Evolutionary conservation across 2,797 vertebrate genomes (phyloP).

Genomic region (Kryptolebias ocellatus): DNA sequence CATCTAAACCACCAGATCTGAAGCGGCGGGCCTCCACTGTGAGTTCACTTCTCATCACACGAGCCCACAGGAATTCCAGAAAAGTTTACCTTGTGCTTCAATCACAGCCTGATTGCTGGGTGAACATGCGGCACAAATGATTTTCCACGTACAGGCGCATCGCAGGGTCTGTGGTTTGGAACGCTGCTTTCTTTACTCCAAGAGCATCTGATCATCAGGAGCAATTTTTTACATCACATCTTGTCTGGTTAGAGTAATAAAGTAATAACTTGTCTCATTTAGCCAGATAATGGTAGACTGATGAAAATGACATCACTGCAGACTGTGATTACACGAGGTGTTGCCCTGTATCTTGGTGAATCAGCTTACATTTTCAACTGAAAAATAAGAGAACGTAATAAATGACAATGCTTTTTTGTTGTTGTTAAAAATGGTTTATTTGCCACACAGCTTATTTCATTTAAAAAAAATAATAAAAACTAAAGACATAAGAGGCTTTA

Average conservation of each 20-base stretch:
- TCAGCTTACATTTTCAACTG: background rate
- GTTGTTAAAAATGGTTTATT: slow-evolving; percentile 53
- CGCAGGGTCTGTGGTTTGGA: slow-evolving; percentile 58
- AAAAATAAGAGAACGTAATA: slow-evolving; percentile 3
- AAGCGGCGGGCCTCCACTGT: slow-evolving; percentile 38
- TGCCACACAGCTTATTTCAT: slow-evolving; percentile 23
- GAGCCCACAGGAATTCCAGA: slow-evolving; percentile 57
- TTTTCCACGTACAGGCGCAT: slow-evolving; percentile 50
- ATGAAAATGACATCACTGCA: slow-evolving; percentile 47
- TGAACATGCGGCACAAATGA: slow-evolving; percentile 51
- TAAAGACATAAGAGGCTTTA: slow-evolving; percentile 45
- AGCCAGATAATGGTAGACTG: slow-evolving; percentile 50
- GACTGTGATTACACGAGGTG: slow-evolving; percentile 25
- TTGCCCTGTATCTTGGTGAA: slow-evolving; percentile 2
- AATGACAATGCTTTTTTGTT: background rate
- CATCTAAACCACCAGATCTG: slow-evolving; percentile 51
- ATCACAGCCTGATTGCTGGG: slow-evolving; percentile 47
- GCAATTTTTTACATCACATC: slow-evolving; percentile 33
- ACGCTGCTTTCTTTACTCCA: slow-evolving; percentile 18
- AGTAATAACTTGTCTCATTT: slow-evolving; percentile 45
- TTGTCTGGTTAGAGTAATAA: slow-evolving; percentile 35
- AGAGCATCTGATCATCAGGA: slow-evolving; percentile 17
- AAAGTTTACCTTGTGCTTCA: slow-evolving; percentile 48
- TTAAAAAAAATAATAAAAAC: slow-evolving; percentile 31
- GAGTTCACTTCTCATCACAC: slow-evolving; percentile 63